Evolutionary conservation across 2,113 vertebrate genomes (phyloP).

Genomic region (Halcyon malimbica): DNA sequence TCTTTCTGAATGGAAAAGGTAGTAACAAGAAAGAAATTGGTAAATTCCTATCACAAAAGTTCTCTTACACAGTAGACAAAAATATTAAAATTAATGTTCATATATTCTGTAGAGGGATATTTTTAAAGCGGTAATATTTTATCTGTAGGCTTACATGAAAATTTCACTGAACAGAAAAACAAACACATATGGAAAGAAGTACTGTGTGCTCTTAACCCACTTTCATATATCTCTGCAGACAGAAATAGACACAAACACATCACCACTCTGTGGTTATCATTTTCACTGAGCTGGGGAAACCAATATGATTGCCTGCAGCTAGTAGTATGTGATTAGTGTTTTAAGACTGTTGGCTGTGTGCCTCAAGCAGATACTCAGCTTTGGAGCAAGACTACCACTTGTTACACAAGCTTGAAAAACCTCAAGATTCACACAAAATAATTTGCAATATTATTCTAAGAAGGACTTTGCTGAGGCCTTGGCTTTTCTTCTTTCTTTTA

Average conservation of each 20-base stretch:
- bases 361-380: neutral
- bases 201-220: neutral
- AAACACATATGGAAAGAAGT: neutral
- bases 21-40: neutral
- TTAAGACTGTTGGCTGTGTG: neutral
- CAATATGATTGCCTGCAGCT: neutral
- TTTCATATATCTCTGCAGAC: neutral
- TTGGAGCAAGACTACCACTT: neutral
- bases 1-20: neutral
- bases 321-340: neutral
- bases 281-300: neutral
- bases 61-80: neutral
- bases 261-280: neutral
- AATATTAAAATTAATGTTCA: neutral
- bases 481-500: neutral
- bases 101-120: neutral
- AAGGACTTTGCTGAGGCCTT: neutral
- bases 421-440: neutral
- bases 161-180: neutral
- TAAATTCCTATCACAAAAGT: neutral
- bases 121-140: neutral
- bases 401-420: neutral
- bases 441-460: neutral
- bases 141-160: neutral
- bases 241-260: neutral